phyloP scores from a whole-genome alignment of 2,888 invertebrate species.

The Chymomyza amoena region DNA sequence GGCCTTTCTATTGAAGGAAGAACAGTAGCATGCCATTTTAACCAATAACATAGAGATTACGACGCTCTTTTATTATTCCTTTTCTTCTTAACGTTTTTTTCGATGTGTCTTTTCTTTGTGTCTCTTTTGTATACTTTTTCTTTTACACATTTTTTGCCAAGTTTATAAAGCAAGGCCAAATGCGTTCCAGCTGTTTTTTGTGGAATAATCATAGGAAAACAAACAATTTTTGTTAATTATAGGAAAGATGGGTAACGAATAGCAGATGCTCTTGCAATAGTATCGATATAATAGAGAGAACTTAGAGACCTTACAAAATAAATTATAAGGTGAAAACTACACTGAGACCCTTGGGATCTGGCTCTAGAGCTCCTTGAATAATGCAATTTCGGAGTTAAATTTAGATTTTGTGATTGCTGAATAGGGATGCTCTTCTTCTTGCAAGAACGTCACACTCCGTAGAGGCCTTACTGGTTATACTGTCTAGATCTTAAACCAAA shows the following conservation, averaged over 20 bases:
- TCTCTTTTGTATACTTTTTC: slow-evolving; percentile 18
- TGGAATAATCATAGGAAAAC: slow-evolving; percentile 17
- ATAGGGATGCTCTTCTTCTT: no score
- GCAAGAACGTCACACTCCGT: no score
- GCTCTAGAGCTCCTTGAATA: no score
- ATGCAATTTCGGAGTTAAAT: no score
- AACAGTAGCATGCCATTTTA: slow-evolving; percentile 37
- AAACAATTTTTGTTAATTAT: neutral
- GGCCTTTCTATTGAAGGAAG: neutral
- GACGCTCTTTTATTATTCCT: neutral
- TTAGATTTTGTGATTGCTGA: no score
- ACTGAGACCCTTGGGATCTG: no score
- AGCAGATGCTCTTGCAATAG: neutral
- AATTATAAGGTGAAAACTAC: no score
- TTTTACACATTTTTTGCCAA: neutral
- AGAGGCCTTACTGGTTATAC: no score
- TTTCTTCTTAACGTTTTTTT: neutral
- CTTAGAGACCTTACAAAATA: no score
- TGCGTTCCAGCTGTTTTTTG: slow-evolving; percentile 39
- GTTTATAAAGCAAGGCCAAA: slow-evolving; percentile 25
- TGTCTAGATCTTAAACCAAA: no score
- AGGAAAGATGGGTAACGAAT: neutral
- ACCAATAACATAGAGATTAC: slow-evolving; percentile 30
- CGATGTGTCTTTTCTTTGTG: neutral
- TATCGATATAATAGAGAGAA: no score